Percentiles rank a stretch among this genome's conserved stretches.
These are phyloP conservation scores for Nemurella pictetii DNA, from an alignment of 2,888 invertebrate genomes.

Conservation along the genomic window DNA sequence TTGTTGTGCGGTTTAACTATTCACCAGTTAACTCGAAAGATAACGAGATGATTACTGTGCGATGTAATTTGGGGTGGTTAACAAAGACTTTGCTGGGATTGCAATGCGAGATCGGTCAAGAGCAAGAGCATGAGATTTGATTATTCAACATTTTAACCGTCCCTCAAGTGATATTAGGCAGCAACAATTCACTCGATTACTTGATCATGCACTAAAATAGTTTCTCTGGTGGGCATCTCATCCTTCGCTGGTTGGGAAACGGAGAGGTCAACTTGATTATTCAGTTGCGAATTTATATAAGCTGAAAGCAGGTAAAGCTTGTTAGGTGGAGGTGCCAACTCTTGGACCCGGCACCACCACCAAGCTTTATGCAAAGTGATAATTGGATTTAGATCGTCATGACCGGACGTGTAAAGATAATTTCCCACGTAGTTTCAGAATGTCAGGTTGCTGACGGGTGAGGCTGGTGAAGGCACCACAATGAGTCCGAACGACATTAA, in stretches of 20 bases:
- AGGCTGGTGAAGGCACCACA: no score
- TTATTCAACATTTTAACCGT: neutral
- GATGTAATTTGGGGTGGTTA: neutral
- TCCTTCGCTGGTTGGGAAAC: neutral
- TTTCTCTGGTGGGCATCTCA: neutral
- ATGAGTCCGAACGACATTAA: no score
- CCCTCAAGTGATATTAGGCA: neutral
- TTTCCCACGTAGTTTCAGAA: no score
- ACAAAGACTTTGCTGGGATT: neutral
- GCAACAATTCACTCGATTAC: neutral
- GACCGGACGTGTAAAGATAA: no score
- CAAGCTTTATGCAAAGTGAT: no score
- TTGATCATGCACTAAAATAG: neutral
- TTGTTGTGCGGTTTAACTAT: neutral
- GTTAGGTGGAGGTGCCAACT: neutral
- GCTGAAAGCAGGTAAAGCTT: neutral
- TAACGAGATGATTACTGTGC: slow-evolving; percentile 7
- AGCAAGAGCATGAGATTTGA: neutral
- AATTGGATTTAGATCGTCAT: no score
- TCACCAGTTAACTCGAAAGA: slow-evolving; percentile 1
- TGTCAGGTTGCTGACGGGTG: no score
- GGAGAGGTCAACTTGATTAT: neutral
- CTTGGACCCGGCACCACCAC: no score
- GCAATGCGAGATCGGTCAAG: neutral
- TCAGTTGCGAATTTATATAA: neutral